phyloP scores from a whole-genome alignment of 2,888 invertebrate genomes.

The Melieria crassipennis region DNA sequence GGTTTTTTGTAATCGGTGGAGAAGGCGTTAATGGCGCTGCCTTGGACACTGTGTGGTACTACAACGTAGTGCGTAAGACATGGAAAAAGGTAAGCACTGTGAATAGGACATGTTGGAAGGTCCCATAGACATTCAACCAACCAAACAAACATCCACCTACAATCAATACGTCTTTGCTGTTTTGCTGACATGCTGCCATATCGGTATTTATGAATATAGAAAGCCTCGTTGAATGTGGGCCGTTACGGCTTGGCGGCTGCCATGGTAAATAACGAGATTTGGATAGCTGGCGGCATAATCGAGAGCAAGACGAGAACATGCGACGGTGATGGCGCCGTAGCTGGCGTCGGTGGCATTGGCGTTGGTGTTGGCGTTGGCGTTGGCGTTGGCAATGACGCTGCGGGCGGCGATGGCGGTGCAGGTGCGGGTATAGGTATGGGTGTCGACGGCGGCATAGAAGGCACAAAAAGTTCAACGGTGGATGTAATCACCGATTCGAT shows the following conservation, averaged over 20 bases:
- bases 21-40: constrained; percentile 70
- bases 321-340: constrained; percentile 7
- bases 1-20: constrained; percentile 78
- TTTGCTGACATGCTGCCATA: constrained; percentile 6
- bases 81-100: constrained; percentile 48
- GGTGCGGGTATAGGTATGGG: constrained; percentile 17
- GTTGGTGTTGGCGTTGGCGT: background rate
- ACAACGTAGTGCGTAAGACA: constrained; percentile 44
- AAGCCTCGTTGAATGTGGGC: constrained; percentile 48
- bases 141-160: background rate
- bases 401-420: constrained; percentile 9
- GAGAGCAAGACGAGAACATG: constrained; percentile 37
- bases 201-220: constrained; percentile 38
- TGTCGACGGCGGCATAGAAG: constrained; percentile 20
- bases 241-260: constrained; percentile 52
- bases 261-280: constrained; percentile 67
- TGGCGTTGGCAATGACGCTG: background rate
- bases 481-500: constrained; percentile 49
- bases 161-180: background rate
- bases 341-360: background rate
- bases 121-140: background rate
- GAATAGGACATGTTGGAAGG: background rate
- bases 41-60: constrained; percentile 49
- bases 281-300: constrained; percentile 79
- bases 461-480: constrained; percentile 33